phyloP scores from a whole-genome alignment of 2,113 vertebrate species.

The Panurus biarmicus region DNA sequence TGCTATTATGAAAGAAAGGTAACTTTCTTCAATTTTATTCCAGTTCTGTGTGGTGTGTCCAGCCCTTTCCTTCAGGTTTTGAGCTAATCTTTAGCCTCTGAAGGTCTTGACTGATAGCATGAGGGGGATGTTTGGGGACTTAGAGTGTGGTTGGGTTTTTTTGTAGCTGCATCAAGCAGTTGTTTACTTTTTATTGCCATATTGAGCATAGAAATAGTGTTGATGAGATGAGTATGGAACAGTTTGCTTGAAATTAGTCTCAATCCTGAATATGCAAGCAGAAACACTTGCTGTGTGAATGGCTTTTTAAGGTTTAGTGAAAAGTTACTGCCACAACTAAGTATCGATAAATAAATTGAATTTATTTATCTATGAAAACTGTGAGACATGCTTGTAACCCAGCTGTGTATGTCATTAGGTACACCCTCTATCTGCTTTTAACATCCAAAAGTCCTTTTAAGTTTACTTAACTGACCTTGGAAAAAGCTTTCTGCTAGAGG shows the following conservation, averaged over 20 bases:
- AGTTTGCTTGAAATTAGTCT: neutral
- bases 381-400: neutral
- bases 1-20: neutral
- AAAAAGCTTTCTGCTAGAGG: neutral
- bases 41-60: neutral
- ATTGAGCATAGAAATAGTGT: neutral
- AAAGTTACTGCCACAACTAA: neutral
- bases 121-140: neutral
- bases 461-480: neutral
- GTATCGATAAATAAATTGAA: neutral
- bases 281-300: neutral
- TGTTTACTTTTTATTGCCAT: neutral
- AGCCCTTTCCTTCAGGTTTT: neutral
- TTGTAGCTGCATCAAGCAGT: neutral
- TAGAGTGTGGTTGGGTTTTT: neutral
- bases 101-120: neutral
- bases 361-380: too few species aligned
- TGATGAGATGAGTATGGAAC: neutral
- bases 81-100: neutral
- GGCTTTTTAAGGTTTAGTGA: neutral
- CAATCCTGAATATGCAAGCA: neutral
- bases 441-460: neutral
- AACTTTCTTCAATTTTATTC: too few species aligned
- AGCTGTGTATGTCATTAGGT: neutral
- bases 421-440: neutral